Base-by-base conservation (phyloP, 2,113 vertebrate species). In the Dendrocopos noguchii region DNA sequence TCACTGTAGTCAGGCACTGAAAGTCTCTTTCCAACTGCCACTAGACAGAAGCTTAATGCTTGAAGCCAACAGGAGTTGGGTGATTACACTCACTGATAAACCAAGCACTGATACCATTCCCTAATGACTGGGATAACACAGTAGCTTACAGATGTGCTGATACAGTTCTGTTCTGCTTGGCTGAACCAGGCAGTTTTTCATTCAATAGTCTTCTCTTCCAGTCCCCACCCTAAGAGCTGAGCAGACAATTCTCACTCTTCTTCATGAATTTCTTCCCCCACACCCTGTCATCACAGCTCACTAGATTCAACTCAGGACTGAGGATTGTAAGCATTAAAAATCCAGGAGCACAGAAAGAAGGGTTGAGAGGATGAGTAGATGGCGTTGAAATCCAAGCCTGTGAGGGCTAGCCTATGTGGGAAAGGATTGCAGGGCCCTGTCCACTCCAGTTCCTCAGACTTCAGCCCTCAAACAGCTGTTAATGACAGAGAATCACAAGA, bases 151-250 rank as follows among this genome's bases (percentile, higher is more conserved):
- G 28, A 6, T 3, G 4, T 28, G 59, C 39, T n/a, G 39, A 10
- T 22, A 17, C 18, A 31, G 28, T 4, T 71, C 57, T 63, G 72
- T 34, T 56, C 87, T 52, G 52, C 59, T 29, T 16, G 64, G 67
- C 84, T 82, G 64, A 74, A 25, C 12, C 18, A 15, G 3, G 34
- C 59, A 22, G 25, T 12, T 76, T 12, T 72, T 3, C 13, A 60
- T 21, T 29, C 59, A 79, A 60, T 10, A 9, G 53, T 6, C 36
- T 31, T 50, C 27, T 34, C 64, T 60, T 47, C 63, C 68, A 70
- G 16, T 7, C 34, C 27, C 7, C 2, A 7, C 6, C 11, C 63
- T 8, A 56, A 72, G 7, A 34, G 9, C 29, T 0, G 0, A 76
- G 44, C 25, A 82, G 34, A 50, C 27, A 72, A 21, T 57, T 39